Conservation (phyloP, 2,113 vertebrate species). For the Quiscalus mexicanus region DNA sequence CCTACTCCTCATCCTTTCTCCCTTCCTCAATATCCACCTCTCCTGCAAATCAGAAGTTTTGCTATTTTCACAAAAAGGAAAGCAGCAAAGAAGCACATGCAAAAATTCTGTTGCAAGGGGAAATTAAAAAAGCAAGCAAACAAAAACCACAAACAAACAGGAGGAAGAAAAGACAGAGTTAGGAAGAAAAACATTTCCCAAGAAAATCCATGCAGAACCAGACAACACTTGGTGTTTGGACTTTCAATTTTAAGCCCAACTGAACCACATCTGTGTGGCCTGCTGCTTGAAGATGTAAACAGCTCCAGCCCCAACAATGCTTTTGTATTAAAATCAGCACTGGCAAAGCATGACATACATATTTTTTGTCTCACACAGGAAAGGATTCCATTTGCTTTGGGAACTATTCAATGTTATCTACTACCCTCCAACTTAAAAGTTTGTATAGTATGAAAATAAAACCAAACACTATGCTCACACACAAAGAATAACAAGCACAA, state of each 20-base stretch:
- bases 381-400: background rate
- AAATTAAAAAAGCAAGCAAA: background rate
- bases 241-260: background rate
- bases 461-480: background rate
- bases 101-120: background rate
- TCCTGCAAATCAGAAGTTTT: background rate
- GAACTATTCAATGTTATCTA: background rate
- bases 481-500: conserved; percentile 6
- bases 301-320: background rate
- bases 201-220: background rate
- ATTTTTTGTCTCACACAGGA: background rate
- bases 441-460: background rate
- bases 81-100: background rate
- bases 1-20: background rate
- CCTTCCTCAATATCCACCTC: background rate
- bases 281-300: background rate
- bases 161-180: background rate
- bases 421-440: background rate
- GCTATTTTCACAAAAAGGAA: background rate
- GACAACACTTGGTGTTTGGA: background rate
- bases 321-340: background rate
- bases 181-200: background rate
- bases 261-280: background rate
- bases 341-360: background rate
- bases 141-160: background rate